These are phyloP conservation scores for Empidonax traillii DNA, from an alignment of 2,113 vertebrate species.

Conservation along the genomic window DNA sequence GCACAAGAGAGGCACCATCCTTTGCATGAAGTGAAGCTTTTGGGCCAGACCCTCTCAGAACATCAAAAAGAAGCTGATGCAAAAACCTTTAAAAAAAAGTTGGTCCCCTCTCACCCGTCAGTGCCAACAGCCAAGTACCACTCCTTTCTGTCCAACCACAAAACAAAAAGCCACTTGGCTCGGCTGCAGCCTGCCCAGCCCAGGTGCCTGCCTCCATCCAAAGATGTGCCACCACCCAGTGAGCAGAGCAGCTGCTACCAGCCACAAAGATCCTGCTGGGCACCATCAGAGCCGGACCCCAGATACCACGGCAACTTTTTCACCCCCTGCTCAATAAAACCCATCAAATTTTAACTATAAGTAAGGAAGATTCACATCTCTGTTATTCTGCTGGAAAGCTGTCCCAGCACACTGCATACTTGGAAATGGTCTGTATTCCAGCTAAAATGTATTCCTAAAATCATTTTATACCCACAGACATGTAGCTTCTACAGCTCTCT, in stretches of 20 bases:
- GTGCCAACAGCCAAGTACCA: not conserved
- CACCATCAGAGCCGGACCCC: not conserved
- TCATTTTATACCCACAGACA: not conserved
- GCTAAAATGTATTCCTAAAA: not conserved
- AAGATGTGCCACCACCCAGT: not conserved
- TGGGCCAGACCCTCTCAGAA: not conserved
- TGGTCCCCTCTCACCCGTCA: not conserved
- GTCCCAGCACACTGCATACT: not conserved
- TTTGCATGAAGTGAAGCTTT: not conserved
- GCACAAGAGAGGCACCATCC: not conserved
- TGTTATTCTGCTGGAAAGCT: not conserved
- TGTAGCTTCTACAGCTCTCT: not conserved
- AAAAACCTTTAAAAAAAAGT: not conserved
- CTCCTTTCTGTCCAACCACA: not conserved
- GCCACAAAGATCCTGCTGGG: not conserved
- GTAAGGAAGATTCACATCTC: not conserved
- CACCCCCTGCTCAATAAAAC: not conserved
- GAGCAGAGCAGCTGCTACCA: not conserved
- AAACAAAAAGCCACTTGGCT: not conserved
- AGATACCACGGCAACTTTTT: not conserved
- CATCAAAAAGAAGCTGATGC: not conserved
- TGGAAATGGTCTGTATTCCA: not conserved
- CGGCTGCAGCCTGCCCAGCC: not conserved
- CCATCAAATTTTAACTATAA: not conserved
- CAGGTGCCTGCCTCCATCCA: rapidly evolving